Base-by-base conservation (phyloP, 2,888 invertebrate species). In the Trissolcus brochymenae region DNA sequence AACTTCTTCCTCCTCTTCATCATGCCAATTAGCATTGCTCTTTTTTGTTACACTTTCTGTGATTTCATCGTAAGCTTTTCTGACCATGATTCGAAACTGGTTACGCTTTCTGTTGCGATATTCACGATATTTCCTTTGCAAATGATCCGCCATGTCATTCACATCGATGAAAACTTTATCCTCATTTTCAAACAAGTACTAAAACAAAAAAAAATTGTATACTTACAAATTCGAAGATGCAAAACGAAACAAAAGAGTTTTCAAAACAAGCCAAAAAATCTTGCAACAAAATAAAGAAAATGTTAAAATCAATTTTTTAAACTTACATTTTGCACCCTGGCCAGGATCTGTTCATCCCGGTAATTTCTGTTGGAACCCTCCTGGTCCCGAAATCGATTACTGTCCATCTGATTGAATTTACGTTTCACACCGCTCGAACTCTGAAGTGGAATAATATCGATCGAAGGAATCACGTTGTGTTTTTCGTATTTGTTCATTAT, bases 111-210 rank as follows among this genome's bases (percentile, higher is more conserved):
- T 94, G 84, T 94, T 93, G 71, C 92, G 92, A 90, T 97, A 97
- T 85, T 97, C 96, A 66, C 93, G 91, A 85, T 93, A 93, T 82
- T 92, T 92, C 83, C 91, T 92, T 90, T 95, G 94, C 62, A 96
- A 91, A 82, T 93, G 92, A 87, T 94, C 94, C 82, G 95, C 94
- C 95, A 96, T 95, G 85, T 93, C 93, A 86, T 94, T 93, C 71
- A 96, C 94, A 91, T 96, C 95, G 80, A 96, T 92, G 87, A 93
- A 95, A 6, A 94, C 93, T 89, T 94, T 93, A 84, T 95, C 93
- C 78, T 94, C 94, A 90, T 95, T 95, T 83, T 94, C 94, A 80
- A 94, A 94, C 83, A 96, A 91, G 87, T 96, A 96, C 92, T 95
- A 82, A 50, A 90, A 90, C 54, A 29, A 59, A 46, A 14, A n/a